phyloP scores from a whole-genome alignment of 2,113 vertebrate species.

The Ivindomyrus marchei region DNA sequence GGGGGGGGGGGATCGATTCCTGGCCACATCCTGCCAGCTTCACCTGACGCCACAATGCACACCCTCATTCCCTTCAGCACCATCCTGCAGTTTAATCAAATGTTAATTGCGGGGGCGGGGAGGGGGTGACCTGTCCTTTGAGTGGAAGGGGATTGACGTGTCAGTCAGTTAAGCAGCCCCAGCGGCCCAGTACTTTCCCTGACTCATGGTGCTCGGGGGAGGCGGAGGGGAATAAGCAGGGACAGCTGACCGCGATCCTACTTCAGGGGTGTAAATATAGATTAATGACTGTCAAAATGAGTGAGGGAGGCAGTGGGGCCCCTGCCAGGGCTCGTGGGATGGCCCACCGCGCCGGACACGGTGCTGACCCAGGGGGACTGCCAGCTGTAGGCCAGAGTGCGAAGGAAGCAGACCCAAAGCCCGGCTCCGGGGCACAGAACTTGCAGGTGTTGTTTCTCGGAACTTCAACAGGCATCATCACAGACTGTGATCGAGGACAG shows the following conservation, averaged over 20 bases:
- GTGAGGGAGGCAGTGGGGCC: not conserved
- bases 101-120: not conserved
- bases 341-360: not conserved
- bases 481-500: not conserved
- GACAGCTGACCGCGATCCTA: not conserved
- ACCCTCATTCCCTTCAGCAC: not conserved
- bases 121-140: not conserved
- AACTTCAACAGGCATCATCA: not conserved
- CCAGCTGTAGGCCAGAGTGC: not conserved
- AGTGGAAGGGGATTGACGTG: not conserved
- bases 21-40: conserved; percentile 6
- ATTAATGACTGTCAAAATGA: conserved; percentile 20
- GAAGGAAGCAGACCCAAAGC: not conserved
- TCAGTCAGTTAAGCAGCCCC: not conserved
- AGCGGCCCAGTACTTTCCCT: not conserved
- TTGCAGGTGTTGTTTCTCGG: not conserved
- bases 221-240: not conserved
- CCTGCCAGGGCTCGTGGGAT: not conserved
- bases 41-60: not conserved
- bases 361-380: not conserved
- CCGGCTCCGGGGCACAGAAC: not conserved
- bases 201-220: not conserved
- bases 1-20: not conserved
- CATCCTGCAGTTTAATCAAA: not conserved
- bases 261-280: conserved; percentile 9